These are phyloP conservation scores for Andrena bucephala DNA, from an alignment of 2,888 invertebrate species.

Conservation along the genomic window DNA sequence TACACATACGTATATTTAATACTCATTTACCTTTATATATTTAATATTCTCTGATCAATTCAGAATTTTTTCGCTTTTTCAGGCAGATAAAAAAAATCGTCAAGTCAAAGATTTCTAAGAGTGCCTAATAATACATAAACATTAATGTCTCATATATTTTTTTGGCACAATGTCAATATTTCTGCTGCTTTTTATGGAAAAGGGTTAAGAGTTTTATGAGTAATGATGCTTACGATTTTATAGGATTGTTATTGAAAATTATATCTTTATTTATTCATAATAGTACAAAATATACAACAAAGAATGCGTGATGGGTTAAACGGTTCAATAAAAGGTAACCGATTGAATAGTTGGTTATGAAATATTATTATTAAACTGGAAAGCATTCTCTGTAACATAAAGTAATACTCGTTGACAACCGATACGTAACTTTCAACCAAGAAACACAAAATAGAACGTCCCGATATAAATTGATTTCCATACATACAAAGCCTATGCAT, in stretches of 20 bases:
- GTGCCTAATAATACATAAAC: not conserved
- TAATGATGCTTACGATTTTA: not conserved
- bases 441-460: conserved; percentile 24
- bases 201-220: not conserved
- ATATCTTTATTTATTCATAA: conserved; percentile 11
- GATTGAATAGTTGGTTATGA: conserved; percentile 42
- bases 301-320: conserved; percentile 22
- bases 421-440: conserved; percentile 49
- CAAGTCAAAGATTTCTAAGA: not conserved
- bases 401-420: conserved; percentile 38
- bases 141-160: not conserved
- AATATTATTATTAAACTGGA: conserved; percentile 45
- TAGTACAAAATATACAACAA: conserved; percentile 10
- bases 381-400: conserved; percentile 39
- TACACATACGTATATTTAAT: not conserved
- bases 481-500: conserved; percentile 5
- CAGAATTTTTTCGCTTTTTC: not conserved
- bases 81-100: not conserved
- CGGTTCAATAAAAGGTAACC: conserved; percentile 27
- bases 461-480: conserved; percentile 37
- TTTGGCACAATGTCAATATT: not conserved
- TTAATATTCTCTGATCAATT: not conserved
- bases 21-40: not conserved
- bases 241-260: not conserved
- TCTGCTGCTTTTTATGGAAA: not conserved